Base-by-base conservation (phyloP, 2,888 invertebrate species). In the Steromphala cineraria region DNA sequence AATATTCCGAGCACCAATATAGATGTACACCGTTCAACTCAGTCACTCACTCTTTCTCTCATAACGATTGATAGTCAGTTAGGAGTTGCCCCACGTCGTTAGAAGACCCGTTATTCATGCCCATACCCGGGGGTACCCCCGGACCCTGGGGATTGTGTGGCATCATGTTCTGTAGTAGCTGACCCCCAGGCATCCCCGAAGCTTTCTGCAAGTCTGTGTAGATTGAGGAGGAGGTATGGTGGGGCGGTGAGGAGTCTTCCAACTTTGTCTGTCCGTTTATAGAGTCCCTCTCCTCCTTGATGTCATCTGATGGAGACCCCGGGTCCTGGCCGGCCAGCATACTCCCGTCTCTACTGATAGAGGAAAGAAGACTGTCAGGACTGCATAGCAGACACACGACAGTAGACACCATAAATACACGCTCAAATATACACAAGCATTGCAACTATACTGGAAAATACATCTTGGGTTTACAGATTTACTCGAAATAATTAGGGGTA, bases 121-220 rank as follows among this genome's bases (percentile, higher is more conserved):
- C 83, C n/a, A 84, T 80, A 28, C 83, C 83, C 40, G 71, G 71
- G 19, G 71, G 4, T 36, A 67, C 71, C 17, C 56, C 56, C 28
- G 52, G 67, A 13, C 21, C 53, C 52, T 52, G 52, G 7, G 46
- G 53, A 15, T 52, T 67, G 53, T 79, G 67, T 5, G 67, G 67
- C 31, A 71, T 31, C 79, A 71, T 67, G 52, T 53, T 71, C 71
- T 71, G 67, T 28, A 71, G 67, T 28, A 71, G 71, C 36, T 36
- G 55, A 40, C 53, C 67, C 52, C 67, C 46, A 13, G 79, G 79
- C 52, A 81, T 21, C 52, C 62, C 53, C n/a, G 81, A 74, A n/a
- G 90, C 87, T 82, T 90, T 90, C 81, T 90, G 89, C 80, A 90
- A 84, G 81, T 91, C 89, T 53, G 90, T 87, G 80, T 89, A 90